Percentiles rank a stretch among this genome's conserved stretches.
These are phyloP conservation scores for Enteromius radiatus DNA, from an alignment of 2,797 vertebrate species.

Conservation along the genomic window DNA sequence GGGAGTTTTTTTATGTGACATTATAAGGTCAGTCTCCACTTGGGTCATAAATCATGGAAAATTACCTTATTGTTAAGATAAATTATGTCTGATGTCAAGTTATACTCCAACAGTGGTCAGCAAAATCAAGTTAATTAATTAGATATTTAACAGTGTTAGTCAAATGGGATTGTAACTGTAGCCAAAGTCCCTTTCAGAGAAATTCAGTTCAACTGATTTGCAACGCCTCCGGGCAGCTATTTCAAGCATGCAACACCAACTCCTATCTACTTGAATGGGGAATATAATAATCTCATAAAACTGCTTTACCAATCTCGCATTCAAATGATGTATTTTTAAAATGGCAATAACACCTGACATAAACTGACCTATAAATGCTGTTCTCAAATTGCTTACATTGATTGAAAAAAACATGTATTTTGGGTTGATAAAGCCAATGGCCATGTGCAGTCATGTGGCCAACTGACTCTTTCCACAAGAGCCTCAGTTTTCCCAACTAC, in stretches of 20 bases:
- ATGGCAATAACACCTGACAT: not conserved
- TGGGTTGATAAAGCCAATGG: not conserved
- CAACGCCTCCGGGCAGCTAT: not conserved
- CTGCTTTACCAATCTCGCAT: not conserved
- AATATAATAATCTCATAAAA: not conserved
- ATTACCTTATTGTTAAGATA: conserved; percentile 17
- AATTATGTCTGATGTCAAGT: conserved; percentile 4
- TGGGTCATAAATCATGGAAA: conserved; percentile 38
- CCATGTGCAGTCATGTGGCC: not conserved
- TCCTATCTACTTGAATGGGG: not conserved
- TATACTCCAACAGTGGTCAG: not conserved
- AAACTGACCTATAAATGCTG: not conserved
- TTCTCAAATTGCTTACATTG: not conserved
- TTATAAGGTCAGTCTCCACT: conserved; percentile 23
- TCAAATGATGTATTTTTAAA: not conserved
- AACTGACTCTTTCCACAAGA: not conserved
- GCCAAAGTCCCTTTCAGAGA: conserved; percentile 15
- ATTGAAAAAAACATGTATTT: not conserved
- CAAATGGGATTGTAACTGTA: not conserved
- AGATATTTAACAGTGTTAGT: not conserved
- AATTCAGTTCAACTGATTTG: conserved; percentile 8
- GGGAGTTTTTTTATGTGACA: conserved; percentile 24
- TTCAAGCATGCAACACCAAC: not conserved
- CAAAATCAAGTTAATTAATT: conserved; percentile 8
- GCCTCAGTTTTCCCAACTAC: too few species aligned